Evolutionary conservation across 2,113 vertebrate species (phyloP).

Genomic region (Lethenteron camtschaticum): DNA sequence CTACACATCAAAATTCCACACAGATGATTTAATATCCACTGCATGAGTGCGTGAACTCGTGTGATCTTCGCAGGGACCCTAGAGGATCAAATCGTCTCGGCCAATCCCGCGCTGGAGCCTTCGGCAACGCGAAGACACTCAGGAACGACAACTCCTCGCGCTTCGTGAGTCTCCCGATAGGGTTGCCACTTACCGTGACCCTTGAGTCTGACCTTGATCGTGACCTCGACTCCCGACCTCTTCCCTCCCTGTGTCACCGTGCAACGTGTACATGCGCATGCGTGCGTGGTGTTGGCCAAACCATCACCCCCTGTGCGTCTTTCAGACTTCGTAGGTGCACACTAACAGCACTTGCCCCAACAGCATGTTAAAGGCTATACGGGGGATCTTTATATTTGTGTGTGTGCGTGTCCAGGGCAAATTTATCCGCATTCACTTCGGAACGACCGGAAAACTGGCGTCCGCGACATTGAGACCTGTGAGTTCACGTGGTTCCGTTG

Average conservation of each 20-base stretch:
- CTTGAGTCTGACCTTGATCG: too few species aligned
- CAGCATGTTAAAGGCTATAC: not conserved
- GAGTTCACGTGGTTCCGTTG: slow-evolving; percentile 19
- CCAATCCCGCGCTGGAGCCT: slow-evolving; percentile 81
- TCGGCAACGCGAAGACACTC: slow-evolving; percentile 77
- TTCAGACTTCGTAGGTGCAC: too few species aligned
- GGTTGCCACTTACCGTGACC: too few species aligned
- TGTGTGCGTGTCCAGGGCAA: slow-evolving; percentile 25
- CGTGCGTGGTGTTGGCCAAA: too few species aligned
- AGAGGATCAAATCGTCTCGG: slow-evolving; percentile 84
- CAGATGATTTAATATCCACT: too few species aligned
- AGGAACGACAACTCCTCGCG: slow-evolving; percentile 81
- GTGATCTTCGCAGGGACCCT: slow-evolving; percentile 36
- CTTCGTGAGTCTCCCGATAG: slow-evolving; percentile 39
- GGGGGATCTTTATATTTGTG: slow-evolving; percentile 8
- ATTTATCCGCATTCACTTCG: slow-evolving; percentile 85
- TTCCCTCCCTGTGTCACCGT: too few species aligned
- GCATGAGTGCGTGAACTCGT: too few species aligned
- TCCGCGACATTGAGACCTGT: slow-evolving; percentile 54
- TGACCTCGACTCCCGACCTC: too few species aligned
- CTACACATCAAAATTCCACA: too few species aligned
- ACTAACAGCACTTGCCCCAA: too few species aligned
- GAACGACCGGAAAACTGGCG: slow-evolving; percentile 42
- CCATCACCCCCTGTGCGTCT: too few species aligned
- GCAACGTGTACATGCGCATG: too few species aligned